A percentile compares a stretch with the other conserved stretches of the same genome.
Evolutionary conservation across 2,888 invertebrate species (phyloP).

Genomic region (Callosobruchus maculatus): DNA sequence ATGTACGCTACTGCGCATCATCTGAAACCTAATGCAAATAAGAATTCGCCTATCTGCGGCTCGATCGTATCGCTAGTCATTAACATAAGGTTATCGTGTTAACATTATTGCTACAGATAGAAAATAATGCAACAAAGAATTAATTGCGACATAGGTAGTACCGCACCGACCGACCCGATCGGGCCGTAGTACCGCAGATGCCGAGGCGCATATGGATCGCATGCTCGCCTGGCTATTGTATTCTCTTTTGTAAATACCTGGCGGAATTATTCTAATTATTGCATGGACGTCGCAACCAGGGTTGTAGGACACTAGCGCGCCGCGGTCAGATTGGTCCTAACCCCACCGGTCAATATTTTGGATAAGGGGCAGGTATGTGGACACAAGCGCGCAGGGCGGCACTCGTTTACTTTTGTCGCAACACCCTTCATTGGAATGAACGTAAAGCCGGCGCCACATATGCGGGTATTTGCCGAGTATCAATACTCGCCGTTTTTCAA

Average conservation of each 20-base stretch:
- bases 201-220: conserved; percentile 25
- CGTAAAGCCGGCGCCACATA: no score
- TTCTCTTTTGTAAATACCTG: conserved; percentile 19
- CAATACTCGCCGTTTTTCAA: no score
- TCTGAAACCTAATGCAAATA: conserved; percentile 3
- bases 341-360: no score
- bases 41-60: conserved; percentile 17
- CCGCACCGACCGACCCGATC: not conserved
- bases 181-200: not conserved
- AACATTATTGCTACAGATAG: conserved; percentile 32
- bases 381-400: no score
- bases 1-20: not conserved
- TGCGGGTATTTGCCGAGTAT: no score
- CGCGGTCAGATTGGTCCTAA: no score
- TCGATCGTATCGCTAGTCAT: conserved; percentile 32
- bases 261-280: not conserved
- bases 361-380: no score
- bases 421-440: no score
- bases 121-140: conserved; percentile 30
- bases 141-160: conserved; percentile 33
- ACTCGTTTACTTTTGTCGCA: no score
- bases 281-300: not conserved
- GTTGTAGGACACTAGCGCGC: no score
- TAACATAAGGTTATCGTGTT: conserved; percentile 39
- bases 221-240: conserved; percentile 22